Evolutionary conservation across 2,113 vertebrate genomes (phyloP).

Genomic region (Seriola dumerili): DNA sequence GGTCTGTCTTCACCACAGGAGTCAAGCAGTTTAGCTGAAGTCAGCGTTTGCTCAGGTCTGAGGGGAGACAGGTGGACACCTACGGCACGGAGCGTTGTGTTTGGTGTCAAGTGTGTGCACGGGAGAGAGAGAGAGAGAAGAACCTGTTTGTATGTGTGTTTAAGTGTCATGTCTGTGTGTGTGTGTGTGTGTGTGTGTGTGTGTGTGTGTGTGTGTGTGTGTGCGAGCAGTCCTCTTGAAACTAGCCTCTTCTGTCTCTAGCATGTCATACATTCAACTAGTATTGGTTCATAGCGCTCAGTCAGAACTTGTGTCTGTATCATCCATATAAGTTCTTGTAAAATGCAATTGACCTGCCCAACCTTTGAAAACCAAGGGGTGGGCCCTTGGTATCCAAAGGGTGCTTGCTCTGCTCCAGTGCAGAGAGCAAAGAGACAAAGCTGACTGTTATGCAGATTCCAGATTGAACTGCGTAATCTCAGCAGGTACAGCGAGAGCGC

Average conservation of each 20-base stretch:
- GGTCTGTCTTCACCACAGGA: constrained; percentile 62
- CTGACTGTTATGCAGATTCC: not conserved
- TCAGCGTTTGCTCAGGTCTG: constrained; percentile 65
- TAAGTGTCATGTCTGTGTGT: not conserved
- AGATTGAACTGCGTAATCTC: not conserved
- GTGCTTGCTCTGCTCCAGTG: not conserved
- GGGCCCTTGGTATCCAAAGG: too few species aligned
- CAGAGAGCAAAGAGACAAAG: not conserved
- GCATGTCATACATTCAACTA: not conserved
- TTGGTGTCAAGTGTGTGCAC: not conserved
- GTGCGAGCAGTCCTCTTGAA: not conserved
- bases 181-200: not conserved
- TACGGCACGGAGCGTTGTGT: not conserved
- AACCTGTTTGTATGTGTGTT: not conserved
- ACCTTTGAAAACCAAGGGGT: too few species aligned
- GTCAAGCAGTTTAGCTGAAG: constrained; percentile 60
- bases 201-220: not conserved
- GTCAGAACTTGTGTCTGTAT: too few species aligned
- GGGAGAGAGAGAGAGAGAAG: not conserved
- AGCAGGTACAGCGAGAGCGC: not conserved
- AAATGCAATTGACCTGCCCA: not conserved
- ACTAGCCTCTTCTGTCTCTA: not conserved
- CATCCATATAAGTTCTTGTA: too few species aligned
- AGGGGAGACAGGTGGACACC: constrained; percentile 41
- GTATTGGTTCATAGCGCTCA: not conserved